phyloP scores from a whole-genome alignment of 2,797 vertebrate genomes.

The Acestrorhynchus altus region DNA sequence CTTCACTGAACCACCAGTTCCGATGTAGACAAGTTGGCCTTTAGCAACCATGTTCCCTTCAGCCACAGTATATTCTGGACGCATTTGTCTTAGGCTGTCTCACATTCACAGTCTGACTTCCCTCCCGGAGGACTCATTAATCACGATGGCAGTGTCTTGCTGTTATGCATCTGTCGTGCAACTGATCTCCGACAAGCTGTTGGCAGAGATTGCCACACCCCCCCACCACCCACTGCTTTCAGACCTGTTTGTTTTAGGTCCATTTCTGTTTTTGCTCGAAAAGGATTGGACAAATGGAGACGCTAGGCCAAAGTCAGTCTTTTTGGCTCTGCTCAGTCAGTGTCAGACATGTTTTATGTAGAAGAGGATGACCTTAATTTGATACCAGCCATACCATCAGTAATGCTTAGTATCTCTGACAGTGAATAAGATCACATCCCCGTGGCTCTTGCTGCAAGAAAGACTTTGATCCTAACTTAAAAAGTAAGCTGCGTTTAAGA shows the following conservation, averaged over 20 bases:
- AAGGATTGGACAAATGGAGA: too few species aligned
- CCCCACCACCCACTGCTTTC: not conserved
- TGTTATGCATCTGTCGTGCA: constrained; percentile 50
- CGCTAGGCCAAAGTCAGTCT: not conserved
- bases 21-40: constrained; percentile 31
- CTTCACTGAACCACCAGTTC: constrained; percentile 25
- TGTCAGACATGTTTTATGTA: too few species aligned
- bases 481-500: too few species aligned
- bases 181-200: constrained; percentile 52
- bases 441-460: too few species aligned
- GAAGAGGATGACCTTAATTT: too few species aligned
- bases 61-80: constrained; percentile 16
- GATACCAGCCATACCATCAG: too few species aligned
- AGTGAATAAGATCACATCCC: too few species aligned
- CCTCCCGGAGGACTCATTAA: constrained; percentile 50
- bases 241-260: not conserved
- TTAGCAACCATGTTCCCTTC: constrained; percentile 1
- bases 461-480: too few species aligned
- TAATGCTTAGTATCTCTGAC: too few species aligned
- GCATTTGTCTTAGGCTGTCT: constrained; percentile 15
- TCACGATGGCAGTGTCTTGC: constrained; percentile 44
- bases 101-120: constrained; percentile 37
- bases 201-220: constrained; percentile 21
- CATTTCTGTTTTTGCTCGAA: not conserved
- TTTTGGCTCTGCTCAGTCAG: not conserved